A percentile compares a stretch with the other conserved stretches of the same genome.
Conservation (phyloP, 2,113 vertebrate species). For the Stegostoma tigrinum region DNA sequence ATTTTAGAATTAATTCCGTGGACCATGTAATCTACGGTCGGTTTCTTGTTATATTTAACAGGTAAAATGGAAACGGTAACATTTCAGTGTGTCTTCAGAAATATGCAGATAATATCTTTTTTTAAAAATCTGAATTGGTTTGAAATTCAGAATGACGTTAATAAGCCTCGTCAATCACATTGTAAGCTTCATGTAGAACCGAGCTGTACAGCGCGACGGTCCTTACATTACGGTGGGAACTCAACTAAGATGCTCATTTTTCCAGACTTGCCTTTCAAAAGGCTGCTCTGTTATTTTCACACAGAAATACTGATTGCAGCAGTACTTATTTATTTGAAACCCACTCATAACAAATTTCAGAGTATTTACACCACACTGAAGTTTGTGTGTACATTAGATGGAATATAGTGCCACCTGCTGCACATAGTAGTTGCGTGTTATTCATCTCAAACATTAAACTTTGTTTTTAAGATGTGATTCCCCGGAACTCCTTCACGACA, state of each 20-base stretch:
- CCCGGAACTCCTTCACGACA: background rate
- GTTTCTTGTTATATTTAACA: background rate
- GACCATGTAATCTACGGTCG: background rate
- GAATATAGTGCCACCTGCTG: conserved; percentile 20
- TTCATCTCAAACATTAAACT: background rate
- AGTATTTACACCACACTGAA: background rate
- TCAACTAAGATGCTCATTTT: background rate
- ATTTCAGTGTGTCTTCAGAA: background rate
- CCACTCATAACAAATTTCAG: background rate
- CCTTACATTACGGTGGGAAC: background rate
- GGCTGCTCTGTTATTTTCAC: background rate
- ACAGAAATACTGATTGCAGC: background rate
- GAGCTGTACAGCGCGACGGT: background rate
- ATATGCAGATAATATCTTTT: background rate
- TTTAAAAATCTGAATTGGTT: background rate
- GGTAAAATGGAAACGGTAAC: background rate
- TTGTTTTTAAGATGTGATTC: background rate
- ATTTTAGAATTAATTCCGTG: background rate
- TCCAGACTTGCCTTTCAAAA: background rate
- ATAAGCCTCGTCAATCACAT: background rate
- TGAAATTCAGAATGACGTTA: background rate
- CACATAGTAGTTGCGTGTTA: background rate
- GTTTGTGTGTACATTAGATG: background rate
- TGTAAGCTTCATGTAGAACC: background rate
- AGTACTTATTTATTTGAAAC: background rate